Base-by-base conservation (phyloP, 2,888 invertebrate genomes). In the Parnassius orleans region DNA sequence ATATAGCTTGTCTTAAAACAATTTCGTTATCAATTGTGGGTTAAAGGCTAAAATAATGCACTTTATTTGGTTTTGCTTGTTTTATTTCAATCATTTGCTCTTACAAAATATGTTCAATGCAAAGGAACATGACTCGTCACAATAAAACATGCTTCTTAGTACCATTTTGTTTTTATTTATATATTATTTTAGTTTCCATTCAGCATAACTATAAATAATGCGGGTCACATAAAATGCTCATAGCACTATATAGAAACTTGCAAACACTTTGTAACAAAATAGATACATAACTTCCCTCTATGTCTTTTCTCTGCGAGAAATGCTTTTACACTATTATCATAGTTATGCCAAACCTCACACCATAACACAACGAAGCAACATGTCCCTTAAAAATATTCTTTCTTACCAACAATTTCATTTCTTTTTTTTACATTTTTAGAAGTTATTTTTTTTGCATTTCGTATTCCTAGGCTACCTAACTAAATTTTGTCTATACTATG, bases 311-410 rank as follows among this genome's bases (percentile, higher is more conserved):
- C 88, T 87, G 87, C 78, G 90, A 90, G 90, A 88, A 87, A 82
- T 81, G 84, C 81, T 80, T 81, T 81, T 74, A 79, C 83, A 86
- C 84, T 84, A 87, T 88, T 88, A 90, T 81, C 83, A 90, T 91
- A 90, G 91, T 92, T 90, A 90, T 90, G 92, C 92, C 90, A 88
- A 91, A 92, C 86, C 84, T 76, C 86, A 86, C 84, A 81, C 78
- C 86, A 83, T 87, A 91, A 92, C 89, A 87, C 86, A 91, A 91
- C 88, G 87, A 91, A 90, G 92, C 92, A 89, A 92, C 90, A 90
- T 90, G 89, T 90, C 83, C 90, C 90, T 90, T 93, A 93, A 93
- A 93, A 93, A 93, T 93, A 93, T 89, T 92, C 93, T 93, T 92
- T 92, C 92, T 93, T 92, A 92, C 89, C 90, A 90, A 93, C 92